Evolutionary conservation across 2,888 invertebrate species (phyloP).

Genomic region (Embidobia sp.): DNA sequence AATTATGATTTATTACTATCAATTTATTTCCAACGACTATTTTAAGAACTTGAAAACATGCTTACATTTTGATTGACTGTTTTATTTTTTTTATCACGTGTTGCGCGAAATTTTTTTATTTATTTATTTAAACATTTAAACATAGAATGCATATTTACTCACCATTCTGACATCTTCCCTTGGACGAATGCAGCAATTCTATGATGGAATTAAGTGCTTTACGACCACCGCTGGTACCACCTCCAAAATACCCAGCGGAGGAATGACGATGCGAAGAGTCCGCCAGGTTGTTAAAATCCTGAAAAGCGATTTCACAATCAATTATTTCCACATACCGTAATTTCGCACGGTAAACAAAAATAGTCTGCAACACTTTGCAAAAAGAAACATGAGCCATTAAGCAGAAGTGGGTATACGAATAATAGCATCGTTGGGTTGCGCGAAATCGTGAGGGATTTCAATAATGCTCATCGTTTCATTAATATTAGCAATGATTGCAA

Average conservation of each 20-base stretch:
- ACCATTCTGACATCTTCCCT: constrained; percentile 77
- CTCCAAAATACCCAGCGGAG: constrained; percentile 78
- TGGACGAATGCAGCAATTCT: constrained; percentile 77
- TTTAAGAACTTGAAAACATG: no score
- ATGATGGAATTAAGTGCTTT: constrained; percentile 79
- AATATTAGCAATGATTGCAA: constrained; percentile 52
- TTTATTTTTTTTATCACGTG: no score
- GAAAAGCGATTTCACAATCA: constrained; percentile 48
- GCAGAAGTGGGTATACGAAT: no score
- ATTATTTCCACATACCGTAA: constrained; percentile 18
- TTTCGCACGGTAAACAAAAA: no score
- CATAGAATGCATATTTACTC: constrained; percentile 1
- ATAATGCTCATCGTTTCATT: constrained; percentile 45
- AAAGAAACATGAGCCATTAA: no score
- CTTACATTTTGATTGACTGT: no score
- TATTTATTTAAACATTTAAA: background rate
- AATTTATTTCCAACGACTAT: no score
- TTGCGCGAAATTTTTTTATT: background rate
- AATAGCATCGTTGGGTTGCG: background rate
- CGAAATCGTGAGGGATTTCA: constrained; percentile 22
- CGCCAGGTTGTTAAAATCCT: constrained; percentile 80
- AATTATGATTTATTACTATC: no score
- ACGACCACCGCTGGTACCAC: constrained; percentile 76
- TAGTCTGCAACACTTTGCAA: no score
- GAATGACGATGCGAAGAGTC: constrained; percentile 77